Base-by-base conservation (phyloP, 2,888 invertebrate species). In the Scrobipalpa atriplicella region DNA sequence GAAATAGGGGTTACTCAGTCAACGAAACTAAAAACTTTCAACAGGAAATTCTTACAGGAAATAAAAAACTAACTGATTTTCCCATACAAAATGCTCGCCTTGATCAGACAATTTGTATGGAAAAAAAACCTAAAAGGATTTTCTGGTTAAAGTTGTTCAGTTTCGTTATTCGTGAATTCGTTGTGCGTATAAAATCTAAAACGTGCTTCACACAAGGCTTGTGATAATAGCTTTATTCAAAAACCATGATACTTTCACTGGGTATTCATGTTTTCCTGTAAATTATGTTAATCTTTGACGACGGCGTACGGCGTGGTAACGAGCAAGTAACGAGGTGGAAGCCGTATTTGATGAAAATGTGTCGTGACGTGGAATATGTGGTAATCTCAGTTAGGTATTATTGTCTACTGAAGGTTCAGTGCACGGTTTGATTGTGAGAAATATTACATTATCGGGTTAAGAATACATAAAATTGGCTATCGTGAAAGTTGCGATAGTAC, bases 231-330 rank as follows among this genome's bases (percentile, higher is more conserved):
- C 7, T n/a, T 47, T 6, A n/a, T 16, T 47, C 47, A 16, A 1
- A 47, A 47, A 16, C 47, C 47, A n/a, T 16, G 47, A 16, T 47
- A 47, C 16, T 47, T 47, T 47, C 2, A n/a, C 16, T 47, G 3
- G 47, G 16, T 47, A 47, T 47, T n/a, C 47, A 47, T 47, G 47
- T 47, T 47, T 47, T 16, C 47, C 16, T 47, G 47, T 16, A 47
- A 47, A 47, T 47, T 47, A 47, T 47, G 47, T n/a, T 47, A 47
- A 47, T 47, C n/a, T 47, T n/a, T 47, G 47, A n/a, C 47, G 47
- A 47, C n/a, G 47, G 3, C 47, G 16, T 7, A 29, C 5, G 29
- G 29, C 29, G 29, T 29, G 29, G 29, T 29, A 29, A 29, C 29
- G 29, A 29, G 29, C 29, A 5, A 16, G 47, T 3, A 47, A 47